Evolutionary conservation across 2,888 invertebrate species (phyloP), one percentile per base, ranked within the genome.

Genomic region (Oegoconia quadripuncta): DNA sequence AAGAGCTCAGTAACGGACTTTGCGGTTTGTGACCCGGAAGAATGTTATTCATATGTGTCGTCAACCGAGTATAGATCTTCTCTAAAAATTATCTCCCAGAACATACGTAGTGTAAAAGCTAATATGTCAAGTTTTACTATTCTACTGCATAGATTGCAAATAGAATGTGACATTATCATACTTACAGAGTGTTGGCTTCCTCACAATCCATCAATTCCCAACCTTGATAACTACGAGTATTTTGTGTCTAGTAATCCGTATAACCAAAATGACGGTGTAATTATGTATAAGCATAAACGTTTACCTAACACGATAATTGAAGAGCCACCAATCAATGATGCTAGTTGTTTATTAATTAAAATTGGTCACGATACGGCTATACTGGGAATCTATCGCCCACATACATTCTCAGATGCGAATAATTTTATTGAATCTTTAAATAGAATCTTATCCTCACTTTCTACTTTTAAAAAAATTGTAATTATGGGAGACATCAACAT

Each of bases 261-360:
- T 8, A 32, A 20, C 8, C 32, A 32, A 22, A 32, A 32, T 32
- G 32, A 32, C 9, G 32, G 32, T 8, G 22, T 32, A 1, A 13
- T 32, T 3, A 8, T 32, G 4, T 32, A 32, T 11, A 2, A 13
- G 2, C 12, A 13, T 12, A 13, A 32, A 13, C 17, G n/a, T 3
- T 5, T 7, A 23, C 7, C n/a, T n/a, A 14, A 9, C n/a, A n/a
- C n/a, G n/a, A n/a, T 6, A 17, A 11, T 30, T 1, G 14, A 3
- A 9, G 30, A 16, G 9, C 17, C 30, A 2, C 7, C 3, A 9
- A 1, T 28, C 14, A 6, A 7, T 2, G 11, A 26, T 3, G 2
- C 11, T n/a, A 26, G 11, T 6, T 26, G 28, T 8, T 12, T 28
- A 14, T 3, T 15, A 14, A 3, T 28, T 1, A 28, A 7, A 5